A percentile compares a stretch with the other conserved stretches of the same genome.
phyloP scores from a whole-genome alignment of 2,797 vertebrate genomes.

The Sebastolobus altivelis region DNA sequence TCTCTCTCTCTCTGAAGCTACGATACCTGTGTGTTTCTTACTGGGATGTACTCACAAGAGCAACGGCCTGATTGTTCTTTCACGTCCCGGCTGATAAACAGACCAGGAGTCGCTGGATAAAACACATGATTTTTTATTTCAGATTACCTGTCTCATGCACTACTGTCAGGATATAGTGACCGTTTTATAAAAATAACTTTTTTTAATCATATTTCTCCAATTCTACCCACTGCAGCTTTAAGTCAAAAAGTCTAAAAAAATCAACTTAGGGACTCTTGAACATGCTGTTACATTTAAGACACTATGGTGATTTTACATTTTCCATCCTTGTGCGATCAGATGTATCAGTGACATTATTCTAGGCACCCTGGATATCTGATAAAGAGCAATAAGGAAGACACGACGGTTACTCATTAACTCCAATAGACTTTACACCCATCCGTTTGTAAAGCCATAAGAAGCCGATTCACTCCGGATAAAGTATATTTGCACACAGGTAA shows the following conservation, averaged over 20 bases:
- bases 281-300: background rate
- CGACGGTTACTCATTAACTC: slow-evolving; percentile 72
- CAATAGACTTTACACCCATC: slow-evolving; percentile 67
- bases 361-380: slow-evolving; percentile 13
- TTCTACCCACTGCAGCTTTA: no score
- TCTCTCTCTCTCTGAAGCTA: no score
- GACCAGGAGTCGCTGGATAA: no score
- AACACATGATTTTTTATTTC: no score
- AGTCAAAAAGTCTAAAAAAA: background rate
- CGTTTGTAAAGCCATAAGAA: background rate
- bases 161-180: no score
- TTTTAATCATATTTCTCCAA: no score
- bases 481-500: slow-evolving; percentile 40
- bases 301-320: background rate
- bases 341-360: background rate
- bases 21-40: no score
- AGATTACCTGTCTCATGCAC: no score
- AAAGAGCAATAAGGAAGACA: slow-evolving; percentile 71
- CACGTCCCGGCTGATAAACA: no score
- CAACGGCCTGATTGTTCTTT: no score
- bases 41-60: no score
- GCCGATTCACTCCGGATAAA: background rate
- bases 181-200: no score
- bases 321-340: background rate
- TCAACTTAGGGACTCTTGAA: background rate